These are phyloP conservation scores for Agelaius tricolor DNA, from an alignment of 2,113 vertebrate genomes.

Conservation along the genomic window DNA sequence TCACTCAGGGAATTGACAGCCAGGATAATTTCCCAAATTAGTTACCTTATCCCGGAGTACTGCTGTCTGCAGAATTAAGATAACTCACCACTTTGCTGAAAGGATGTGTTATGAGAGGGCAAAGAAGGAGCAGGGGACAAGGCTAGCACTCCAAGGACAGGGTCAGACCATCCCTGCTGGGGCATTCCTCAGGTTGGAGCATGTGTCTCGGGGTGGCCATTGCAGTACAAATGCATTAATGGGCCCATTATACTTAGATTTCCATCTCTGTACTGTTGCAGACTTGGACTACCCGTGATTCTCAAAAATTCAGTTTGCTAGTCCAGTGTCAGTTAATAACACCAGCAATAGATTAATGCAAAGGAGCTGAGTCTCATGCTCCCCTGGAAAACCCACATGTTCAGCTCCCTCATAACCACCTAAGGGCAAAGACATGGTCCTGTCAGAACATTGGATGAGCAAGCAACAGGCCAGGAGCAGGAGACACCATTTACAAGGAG, in stretches of 20 bases:
- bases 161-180: background rate
- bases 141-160: background rate
- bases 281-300: background rate
- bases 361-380: background rate
- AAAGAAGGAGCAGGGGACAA: background rate
- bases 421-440: background rate
- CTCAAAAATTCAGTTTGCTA: background rate
- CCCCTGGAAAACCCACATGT: background rate
- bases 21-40: background rate
- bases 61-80: background rate
- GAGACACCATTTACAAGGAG: background rate
- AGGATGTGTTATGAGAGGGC: background rate
- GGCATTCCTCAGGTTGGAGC: background rate
- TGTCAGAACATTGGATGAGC: background rate
- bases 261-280: background rate
- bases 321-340: background rate
- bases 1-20: background rate
- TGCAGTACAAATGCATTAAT: background rate
- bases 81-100: background rate
- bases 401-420: background rate
- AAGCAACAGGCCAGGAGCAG: background rate
- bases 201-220: background rate
- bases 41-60: background rate
- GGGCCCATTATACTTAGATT: background rate
- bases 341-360: background rate